These are phyloP conservation scores for Semnornis frantzii DNA, from an alignment of 2,113 vertebrate genomes.

Conservation along the genomic window DNA sequence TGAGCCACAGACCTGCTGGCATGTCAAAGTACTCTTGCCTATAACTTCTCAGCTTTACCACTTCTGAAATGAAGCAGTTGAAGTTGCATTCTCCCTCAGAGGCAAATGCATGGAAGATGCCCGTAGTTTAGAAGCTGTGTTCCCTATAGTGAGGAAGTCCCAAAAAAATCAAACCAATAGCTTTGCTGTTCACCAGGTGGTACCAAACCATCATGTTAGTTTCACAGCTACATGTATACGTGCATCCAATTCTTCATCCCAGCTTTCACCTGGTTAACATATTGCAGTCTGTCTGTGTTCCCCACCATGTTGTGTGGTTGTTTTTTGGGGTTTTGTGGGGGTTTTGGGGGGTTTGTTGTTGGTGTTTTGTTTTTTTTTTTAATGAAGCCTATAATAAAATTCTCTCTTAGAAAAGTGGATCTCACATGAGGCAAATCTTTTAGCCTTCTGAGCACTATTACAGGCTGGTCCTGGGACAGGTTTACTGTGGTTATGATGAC, in stretches of 20 bases:
- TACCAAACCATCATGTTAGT: background rate
- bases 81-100: background rate
- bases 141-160: background rate
- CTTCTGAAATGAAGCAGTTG: background rate
- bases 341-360: no score
- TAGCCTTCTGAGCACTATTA: fast-evolving
- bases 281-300: background rate
- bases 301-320: no score
- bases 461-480: background rate
- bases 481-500: background rate
- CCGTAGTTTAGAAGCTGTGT: background rate
- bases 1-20: background rate
- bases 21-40: background rate
- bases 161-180: background rate
- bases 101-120: background rate
- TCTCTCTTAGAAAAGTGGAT: background rate
- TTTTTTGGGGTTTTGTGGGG: no score
- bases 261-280: background rate
- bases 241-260: background rate
- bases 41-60: background rate
- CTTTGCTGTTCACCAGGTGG: background rate
- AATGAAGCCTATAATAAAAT: background rate
- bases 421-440: background rate
- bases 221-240: background rate
- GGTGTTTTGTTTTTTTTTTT: no score